Percentiles rank a stretch among this genome's conserved stretches.
These are phyloP conservation scores for Agrochola litura DNA, from an alignment of 2,888 invertebrate species.

Conservation along the genomic window DNA sequence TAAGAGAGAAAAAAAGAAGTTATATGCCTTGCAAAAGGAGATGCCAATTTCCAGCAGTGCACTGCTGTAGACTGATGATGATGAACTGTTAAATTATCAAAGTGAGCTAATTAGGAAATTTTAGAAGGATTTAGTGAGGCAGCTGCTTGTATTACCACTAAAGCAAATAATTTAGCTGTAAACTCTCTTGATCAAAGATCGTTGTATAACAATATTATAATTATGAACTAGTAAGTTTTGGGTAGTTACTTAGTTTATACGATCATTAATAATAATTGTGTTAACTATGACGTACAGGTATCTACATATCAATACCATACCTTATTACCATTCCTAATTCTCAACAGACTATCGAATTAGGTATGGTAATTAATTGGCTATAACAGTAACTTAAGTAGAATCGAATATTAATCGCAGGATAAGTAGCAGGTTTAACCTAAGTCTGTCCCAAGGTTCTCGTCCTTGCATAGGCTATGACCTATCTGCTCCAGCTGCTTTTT, in stretches of 20 bases:
- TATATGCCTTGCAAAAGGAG: neutral
- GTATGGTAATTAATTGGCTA: neutral
- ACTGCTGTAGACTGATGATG: too few species aligned
- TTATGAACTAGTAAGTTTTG: neutral
- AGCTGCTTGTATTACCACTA: neutral
- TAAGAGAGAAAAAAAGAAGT: neutral
- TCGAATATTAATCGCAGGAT: neutral
- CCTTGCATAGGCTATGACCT: neutral
- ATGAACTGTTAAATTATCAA: neutral
- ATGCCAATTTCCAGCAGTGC: neutral
- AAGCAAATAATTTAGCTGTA: neutral
- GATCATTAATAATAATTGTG: conserved; percentile 11
- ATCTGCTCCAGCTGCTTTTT: neutral
- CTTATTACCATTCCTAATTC: neutral
- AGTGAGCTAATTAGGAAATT: neutral
- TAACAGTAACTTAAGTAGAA: neutral
- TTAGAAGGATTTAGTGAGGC: neutral
- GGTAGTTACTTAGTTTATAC: neutral
- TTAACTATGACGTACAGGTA: neutral
- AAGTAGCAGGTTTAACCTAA: neutral
- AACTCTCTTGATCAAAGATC: neutral
- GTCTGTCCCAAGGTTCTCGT: neutral
- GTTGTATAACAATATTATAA: neutral
- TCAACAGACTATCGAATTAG: conserved; percentile 2
- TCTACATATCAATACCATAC: neutral